Base-by-base conservation (phyloP, 2,888 invertebrate genomes). In the Tricholauxania praeusta region DNA sequence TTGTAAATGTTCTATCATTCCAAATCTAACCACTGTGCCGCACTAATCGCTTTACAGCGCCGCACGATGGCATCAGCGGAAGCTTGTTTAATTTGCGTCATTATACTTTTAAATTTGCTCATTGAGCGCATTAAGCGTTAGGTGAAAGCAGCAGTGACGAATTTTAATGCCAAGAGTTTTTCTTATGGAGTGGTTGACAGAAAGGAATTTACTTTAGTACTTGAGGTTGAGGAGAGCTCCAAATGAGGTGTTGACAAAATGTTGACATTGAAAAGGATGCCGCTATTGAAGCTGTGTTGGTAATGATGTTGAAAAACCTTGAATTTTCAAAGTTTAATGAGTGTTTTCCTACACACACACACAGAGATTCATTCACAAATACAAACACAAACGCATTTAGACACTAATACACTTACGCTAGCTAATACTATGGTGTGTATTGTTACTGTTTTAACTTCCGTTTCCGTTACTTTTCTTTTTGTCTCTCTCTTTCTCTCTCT, bases 111-210 rank as follows among this genome's bases (percentile, higher is more conserved):
- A 51, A 64, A 49, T 64, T 28, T 51, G 51, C 47, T 63, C 63
- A 63, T 63, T 63, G 51, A 49, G 51, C 51, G 64, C 64, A 64
- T 64, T 64, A 64, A 28, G 51, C 51, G 64, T 17, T 17, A 47
- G 66, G 65, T 69, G 76, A 74, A 76, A 75, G 78, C 39, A 39
- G 10, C 39, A 39, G 10, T 39, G 39, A 39, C 39, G 39, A 39
- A 39, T 39, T 7, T 39, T 10, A 39, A 10, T 39, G 39, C 39
- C 39, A 39, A 39, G 39, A 10, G 39, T 39, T 39, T 3, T 39
- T 39, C 39, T 39, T 39, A 10, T 39, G 39, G 39, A 39, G 39
- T 39, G 7, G 39, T 39, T 39, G 39, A 39, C 39, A 39, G 10
- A 39, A 39, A 39, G 39, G 39, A 39, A 39, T 39, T 4, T 39